Conservation (phyloP, 2,888 invertebrate genomes). For the Xestobium rufovillosum region DNA sequence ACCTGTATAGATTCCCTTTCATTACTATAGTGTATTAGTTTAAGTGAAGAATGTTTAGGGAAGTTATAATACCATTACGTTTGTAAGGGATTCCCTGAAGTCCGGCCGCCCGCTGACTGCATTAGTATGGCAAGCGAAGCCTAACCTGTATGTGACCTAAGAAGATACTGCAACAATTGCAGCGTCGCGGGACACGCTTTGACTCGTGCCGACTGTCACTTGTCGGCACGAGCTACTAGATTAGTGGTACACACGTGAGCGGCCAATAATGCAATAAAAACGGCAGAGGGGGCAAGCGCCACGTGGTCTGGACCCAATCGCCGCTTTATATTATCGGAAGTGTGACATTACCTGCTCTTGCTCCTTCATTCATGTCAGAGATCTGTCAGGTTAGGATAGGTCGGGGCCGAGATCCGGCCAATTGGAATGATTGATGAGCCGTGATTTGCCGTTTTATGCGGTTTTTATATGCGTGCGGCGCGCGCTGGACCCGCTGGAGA, state of each 20-base stretch:
- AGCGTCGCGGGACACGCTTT: constrained; percentile 23
- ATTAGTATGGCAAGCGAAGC: too few relatives aligned
- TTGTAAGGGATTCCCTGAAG: too few relatives aligned
- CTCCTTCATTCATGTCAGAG: constrained; percentile 25
- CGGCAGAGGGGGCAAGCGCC: constrained; percentile 33
- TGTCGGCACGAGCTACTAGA: constrained; percentile 34
- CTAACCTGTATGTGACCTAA: too few relatives aligned
- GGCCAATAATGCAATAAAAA: constrained; percentile 40
- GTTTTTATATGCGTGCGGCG: constrained; percentile 37
- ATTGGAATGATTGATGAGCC: constrained; percentile 32
- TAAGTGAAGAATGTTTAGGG: too few relatives aligned
- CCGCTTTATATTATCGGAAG: constrained; percentile 37
- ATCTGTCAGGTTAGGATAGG: constrained; percentile 34
- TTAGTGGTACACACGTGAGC: constrained; percentile 33
- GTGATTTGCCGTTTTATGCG: constrained; percentile 39
- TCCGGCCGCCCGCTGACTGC: too few relatives aligned
- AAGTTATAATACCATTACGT: too few relatives aligned
- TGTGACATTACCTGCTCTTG: constrained; percentile 35
- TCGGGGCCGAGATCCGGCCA: constrained; percentile 29
- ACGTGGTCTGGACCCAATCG: constrained; percentile 35
- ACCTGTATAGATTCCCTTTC: too few relatives aligned
- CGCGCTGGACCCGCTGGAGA: too few relatives aligned
- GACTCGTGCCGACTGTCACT: constrained; percentile 39
- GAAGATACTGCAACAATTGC: too few relatives aligned
- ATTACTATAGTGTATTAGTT: too few relatives aligned